Evolutionary conservation across 2,888 invertebrate species (phyloP), one percentile per base, ranked within the genome.

Genomic region (Drosophila putrida): DNA sequence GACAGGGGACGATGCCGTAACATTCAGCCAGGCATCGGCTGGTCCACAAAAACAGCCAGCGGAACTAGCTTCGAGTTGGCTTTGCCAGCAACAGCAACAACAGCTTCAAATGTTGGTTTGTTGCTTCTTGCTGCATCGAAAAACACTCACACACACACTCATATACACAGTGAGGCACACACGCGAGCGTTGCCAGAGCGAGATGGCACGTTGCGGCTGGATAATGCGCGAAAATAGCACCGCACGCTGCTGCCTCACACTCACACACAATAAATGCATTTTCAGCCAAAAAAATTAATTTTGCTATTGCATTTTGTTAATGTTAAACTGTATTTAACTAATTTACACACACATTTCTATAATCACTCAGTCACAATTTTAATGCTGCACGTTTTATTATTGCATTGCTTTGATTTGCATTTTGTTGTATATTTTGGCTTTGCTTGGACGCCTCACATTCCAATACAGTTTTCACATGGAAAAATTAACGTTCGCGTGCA

Each of bases 1-100:
- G 68, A 66, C 71, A 63, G 82, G 59, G 65, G 53, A 43, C 73
- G 70, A 84, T 89, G 85, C 88, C 75, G 75, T 87, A 85, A 87
- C 88, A 84, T 71, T 85, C 73, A 74, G 82, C 68, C 65, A 63
- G 50, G 61, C 61, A 51, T 65, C 63, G 75, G 68, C 66, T 68
- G 78, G 74, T 69, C 67, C 63, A 67, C 75, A 54, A 64, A 41
- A 41, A 47, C 55, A 79, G 80, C 64, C 74, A 83, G 80, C 80
- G 76, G 83, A 80, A 82, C 80, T 77, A 77, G 78, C 77, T 77
- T 85, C 75, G 75, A 81, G 79, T 71, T 75, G 69, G 67, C 74
- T 74, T 62, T 62, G 61, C 58, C 43, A 61, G 44, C 69, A 61
- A 55, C 67, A 69, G 55, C 75, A 69, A 58, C 75, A 63, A 62